A percentile compares a stretch with the other conserved stretches of the same genome.
Conservation (phyloP, 2,113 vertebrate species). For the Trematomus loennbergii region DNA sequence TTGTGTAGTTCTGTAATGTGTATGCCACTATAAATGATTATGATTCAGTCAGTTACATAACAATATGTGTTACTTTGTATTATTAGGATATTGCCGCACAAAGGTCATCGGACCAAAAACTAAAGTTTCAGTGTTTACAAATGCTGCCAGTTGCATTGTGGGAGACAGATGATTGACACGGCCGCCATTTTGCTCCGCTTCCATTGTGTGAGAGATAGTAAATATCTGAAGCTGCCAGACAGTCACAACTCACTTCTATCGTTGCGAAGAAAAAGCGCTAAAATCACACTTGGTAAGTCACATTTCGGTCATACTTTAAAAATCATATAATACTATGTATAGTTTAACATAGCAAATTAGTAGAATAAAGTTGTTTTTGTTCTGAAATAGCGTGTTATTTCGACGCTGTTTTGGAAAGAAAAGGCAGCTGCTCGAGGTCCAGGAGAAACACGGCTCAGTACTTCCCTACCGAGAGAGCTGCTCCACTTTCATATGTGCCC, state of each 20-base stretch:
- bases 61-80: background rate
- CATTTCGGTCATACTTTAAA: conserved; percentile 1
- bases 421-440: conserved; percentile 64
- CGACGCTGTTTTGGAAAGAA: conserved; percentile 57
- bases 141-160: conserved; percentile 78
- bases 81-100: no score
- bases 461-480: conserved; percentile 66
- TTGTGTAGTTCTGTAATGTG: no score
- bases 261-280: conserved; percentile 56
- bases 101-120: no score
- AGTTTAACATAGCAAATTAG: conserved; percentile 48
- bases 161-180: conserved; percentile 84
- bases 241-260: conserved; percentile 78
- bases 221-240: conserved; percentile 84
- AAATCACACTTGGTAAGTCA: conserved; percentile 77
- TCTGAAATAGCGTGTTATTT: conserved; percentile 61
- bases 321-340: background rate
- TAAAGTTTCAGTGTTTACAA: conserved; percentile 66
- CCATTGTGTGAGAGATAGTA: conserved; percentile 88
- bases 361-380: conserved; percentile 46
- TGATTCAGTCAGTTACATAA: background rate
- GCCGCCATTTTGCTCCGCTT: conserved; percentile 86
- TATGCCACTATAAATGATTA: no score
- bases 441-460: conserved; percentile 66
- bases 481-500: conserved; percentile 65